Evolutionary conservation across 2,113 vertebrate species (phyloP), one percentile per base, ranked within the genome.

Genomic region (Oxyura jamaicensis): DNA sequence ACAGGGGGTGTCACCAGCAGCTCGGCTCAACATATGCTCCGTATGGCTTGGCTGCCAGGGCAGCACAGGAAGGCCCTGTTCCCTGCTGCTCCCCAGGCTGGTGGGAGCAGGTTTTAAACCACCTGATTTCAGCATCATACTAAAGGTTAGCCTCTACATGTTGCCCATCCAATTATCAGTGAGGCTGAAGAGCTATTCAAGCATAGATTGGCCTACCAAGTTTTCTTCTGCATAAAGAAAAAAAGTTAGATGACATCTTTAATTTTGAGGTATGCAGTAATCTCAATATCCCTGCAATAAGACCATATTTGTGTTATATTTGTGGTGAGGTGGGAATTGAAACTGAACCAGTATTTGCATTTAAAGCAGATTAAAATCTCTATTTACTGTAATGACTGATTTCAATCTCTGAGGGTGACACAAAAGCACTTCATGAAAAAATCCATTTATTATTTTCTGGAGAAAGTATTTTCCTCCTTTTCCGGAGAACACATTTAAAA

Each of bases 1-100:
- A 95, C 91, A 91, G 94, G 93, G 94, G 92, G 88, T 94, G 88
- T 96, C 96, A 97, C 72, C 91, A 96, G 94, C 69, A 77, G 56
- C 84, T 74, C 92, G 58, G 81, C 74, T 73, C 92, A 95, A 93
- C 95, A 91, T 86, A 76, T 53, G 94, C 46, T n/a, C 41, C 48
- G 14, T 63, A 84, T 60, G 84, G 59, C 44, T 85, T 41, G 87
- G 55, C 88, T 89, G 75, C 88, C 26, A 35, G 81, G 8, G 13
- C 36, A 1, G 48, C 69, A 77, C 83, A n/a, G 88, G 53, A 86
- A 78, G 81, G 79, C 48, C 26, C 60, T 81, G 88, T 60, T 75
- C 91, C 91, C 90, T 73, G 86, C 95, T 90, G 91, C 67, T 21
- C 8, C 46, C 3, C 42, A 35, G 83, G 56, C 59, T 77, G 79